Base-by-base conservation (phyloP, 2,888 invertebrate species). In the Eilema sororculum region DNA sequence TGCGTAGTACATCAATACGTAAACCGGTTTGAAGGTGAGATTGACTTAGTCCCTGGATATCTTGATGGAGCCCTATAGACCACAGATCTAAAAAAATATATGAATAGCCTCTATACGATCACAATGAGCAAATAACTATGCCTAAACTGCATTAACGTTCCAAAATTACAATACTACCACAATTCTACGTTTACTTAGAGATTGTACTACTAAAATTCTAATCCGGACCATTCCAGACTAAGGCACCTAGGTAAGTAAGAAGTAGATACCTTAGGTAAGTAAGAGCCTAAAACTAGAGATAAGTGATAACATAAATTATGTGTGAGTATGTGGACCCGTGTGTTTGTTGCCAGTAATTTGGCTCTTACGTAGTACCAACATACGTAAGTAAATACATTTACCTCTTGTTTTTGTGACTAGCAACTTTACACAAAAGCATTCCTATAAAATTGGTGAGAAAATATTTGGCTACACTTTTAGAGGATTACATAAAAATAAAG, bases 231-330 rank as follows among this genome's bases (percentile, higher is more conserved):
- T 37, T 37, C 3, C 33, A 37, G 33, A 37, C 12, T 2, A 37
- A 37, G 33, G 33, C 12, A 37, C 33, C 30, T 8, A 8, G 30
- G 30, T n/a, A n/a, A n/a, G n/a, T n/a, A n/a, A n/a, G n/a, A n/a
- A n/a, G n/a, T 33, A 33, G 30, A 8, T 1, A 33, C 30, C 20
- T 46, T 1, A 46, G 20, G 46, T 46, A 46, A 46, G 46, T 20
- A 46, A 46, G 46, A 46, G 46, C 46, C 46, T 46, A 46, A n/a
- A 52, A n/a, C 52, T 52, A 52, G 52, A 52, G 52, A 52, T 52
- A 52, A 72, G 63, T 69, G 72, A 60, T 72, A 68, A 73, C 61
- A 74, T 74, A 69, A 69, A 63, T 73, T 73, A 76, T 68, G 68
- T 60, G 59, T 63, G 52, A 20, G 59, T n/a, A n/a, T 52, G 46